Conservation (phyloP, 2,113 vertebrate species). For the Bos taurus region DNA sequence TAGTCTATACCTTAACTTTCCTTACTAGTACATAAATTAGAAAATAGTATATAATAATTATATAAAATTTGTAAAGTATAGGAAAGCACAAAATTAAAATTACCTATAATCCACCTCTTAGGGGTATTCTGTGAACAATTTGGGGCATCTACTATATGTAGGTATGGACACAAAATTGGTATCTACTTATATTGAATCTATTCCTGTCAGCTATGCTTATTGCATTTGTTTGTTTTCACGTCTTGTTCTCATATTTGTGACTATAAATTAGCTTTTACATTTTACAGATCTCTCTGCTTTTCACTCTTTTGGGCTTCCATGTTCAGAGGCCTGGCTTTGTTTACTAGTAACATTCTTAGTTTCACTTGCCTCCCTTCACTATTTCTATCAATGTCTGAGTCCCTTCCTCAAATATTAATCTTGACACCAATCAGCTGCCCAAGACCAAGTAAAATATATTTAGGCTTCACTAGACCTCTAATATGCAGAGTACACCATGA, state of each 20-base stretch:
- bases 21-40: neutral
- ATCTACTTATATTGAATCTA: neutral
- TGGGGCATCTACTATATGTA: neutral
- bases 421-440: neutral
- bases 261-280: neutral
- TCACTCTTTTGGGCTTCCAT: neutral
- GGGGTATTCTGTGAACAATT: neutral
- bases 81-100: neutral
- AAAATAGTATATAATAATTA: neutral
- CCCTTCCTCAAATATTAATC: neutral
- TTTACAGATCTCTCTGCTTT: neutral
- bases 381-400: neutral
- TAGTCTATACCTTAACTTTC: neutral
- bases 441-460: neutral
- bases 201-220: neutral
- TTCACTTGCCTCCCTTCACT: neutral
- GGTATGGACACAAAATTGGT: neutral
- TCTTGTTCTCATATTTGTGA: neutral
- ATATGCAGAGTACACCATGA: too few relatives aligned
- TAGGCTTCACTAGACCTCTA: too few relatives aligned
- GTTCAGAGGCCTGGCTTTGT: neutral
- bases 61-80: neutral
- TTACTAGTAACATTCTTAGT: neutral
- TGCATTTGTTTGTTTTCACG: neutral
- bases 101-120: neutral